Evolutionary conservation across 2,888 invertebrate species (phyloP), one percentile per base, ranked within the genome.

Genomic region (Diplolepis rosae): DNA sequence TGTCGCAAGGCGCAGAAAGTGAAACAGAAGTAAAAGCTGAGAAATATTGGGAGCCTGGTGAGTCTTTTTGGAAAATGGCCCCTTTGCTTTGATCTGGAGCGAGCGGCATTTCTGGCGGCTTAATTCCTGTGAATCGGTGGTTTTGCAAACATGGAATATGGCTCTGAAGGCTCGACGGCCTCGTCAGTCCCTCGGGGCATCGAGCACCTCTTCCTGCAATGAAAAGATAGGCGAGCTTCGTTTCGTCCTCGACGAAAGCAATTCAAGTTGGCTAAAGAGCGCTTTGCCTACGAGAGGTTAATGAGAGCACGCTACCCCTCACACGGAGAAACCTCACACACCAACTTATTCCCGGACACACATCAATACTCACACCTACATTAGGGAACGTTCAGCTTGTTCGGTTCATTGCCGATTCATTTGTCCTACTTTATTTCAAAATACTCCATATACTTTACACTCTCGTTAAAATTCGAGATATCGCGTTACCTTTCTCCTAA

Each of bases 221-320:
- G 80, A 80, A 83, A 83, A 83, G 79, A 79, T 82, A 74, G 74
- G 69, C 76, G 72, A 73, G 73, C 72, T 67, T 72, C 39, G 24
- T 73, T 61, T 77, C 74, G 77, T 79, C 73, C 76, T 79, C 71
- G 78, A 78, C 78, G 79, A 79, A 82, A 79, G 84, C 83, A 83
- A 82, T 83, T 80, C 80, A 82, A 81, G 77, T 80, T 73, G 76
- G 75, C 79, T 80, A 84, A 39, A 84, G 82, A 79, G 84, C 78
- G 84, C 80, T 84, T 78, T 74, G 74, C 78, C 71, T 71, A 77
- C 80, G 77, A 84, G 80, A 80, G 80, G 82, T 82, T 84, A 84
- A 84, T 78, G 83, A 84, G 84, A 79, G 75, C 39, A 39, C 15
- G 65, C 51, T 52, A 56, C 32, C 69, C 56, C 15, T 48, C 51